A percentile compares a stretch with the other conserved stretches of the same genome.
Evolutionary conservation across 2,888 invertebrate genomes (phyloP).

Genomic region (Pachydiplax longipennis): DNA sequence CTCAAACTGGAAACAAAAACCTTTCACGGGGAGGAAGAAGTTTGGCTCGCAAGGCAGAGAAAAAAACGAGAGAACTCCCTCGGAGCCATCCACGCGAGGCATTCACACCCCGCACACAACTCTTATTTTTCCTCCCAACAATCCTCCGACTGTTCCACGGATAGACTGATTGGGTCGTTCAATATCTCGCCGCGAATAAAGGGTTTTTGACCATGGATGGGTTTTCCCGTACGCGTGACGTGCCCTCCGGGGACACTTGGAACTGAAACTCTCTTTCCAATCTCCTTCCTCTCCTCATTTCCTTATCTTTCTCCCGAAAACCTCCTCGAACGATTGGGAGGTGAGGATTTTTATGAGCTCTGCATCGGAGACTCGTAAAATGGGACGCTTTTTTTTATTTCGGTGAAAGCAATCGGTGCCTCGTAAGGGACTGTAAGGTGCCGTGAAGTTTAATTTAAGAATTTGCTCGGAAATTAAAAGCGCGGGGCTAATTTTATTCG

Average conservation of each 20-base stretch:
- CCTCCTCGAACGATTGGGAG: neutral
- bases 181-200: slow-evolving; percentile 14
- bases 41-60: neutral
- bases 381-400: neutral
- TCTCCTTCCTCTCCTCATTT: neutral
- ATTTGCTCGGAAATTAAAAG: neutral
- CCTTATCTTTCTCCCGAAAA: neutral
- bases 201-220: neutral
- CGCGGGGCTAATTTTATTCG: neutral
- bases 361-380: slow-evolving; percentile 23
- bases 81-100: slow-evolving; percentile 10
- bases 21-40: neutral
- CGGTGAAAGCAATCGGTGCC: neutral
- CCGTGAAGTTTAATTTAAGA: slow-evolving; percentile 17
- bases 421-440: neutral
- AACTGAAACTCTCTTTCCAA: neutral
- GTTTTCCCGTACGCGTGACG: neutral
- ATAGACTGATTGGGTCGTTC: slow-evolving; percentile 13
- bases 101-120: neutral
- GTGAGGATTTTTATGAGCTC: slow-evolving; percentile 32
- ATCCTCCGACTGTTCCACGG: slow-evolving; percentile 4
- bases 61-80: neutral
- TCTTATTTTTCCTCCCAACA: neutral
- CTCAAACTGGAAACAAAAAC: neutral
- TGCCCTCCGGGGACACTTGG: neutral